Base-by-base conservation (phyloP, 2,888 invertebrate species). In the Nezara viridula region DNA sequence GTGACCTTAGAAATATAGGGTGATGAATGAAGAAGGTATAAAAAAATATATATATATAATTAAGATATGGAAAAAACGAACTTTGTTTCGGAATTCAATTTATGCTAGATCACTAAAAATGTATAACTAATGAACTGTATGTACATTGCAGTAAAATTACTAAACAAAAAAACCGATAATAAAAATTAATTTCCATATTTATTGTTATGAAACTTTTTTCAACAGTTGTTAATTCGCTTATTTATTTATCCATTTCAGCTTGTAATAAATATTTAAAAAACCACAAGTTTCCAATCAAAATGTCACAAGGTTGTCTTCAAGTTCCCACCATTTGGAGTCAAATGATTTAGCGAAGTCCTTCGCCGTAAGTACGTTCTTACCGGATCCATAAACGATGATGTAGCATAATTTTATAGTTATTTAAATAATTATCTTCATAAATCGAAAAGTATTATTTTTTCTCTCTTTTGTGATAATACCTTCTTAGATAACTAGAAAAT, bases 251-350 rank as follows among this genome's bases (percentile, higher is more conserved):
- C 27, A 27, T 32, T 9, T 27, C 14, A n/a, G 4, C 9, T n/a
- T 27, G 14, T 14, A 16, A 32, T 73, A 37, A 44, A 7, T 32
- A 73, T 37, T 73, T 73, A 37, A 73, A 73, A 37, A 73, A 73
- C 66, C 66, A 32, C 66, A 73, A 73, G 37, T 19, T 73, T 73
- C 60, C 66, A 73, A 73, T 73, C 32, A 37, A 37, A 73, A 37
- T 37, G 9, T 19, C 37, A 32, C 32, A 2, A 60, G 27, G 60
- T 10, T 2, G 19, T 73, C 37, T 73, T 73, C 24, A 37, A 7
- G n/a, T 32, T 37, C 9, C 37, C 60, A 60, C 16, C 4, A 73
- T 66, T 66, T 66, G n/a, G 32, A 27, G 16, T 21, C 16, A 0
- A 32, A 32, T 73, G 32, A 73, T 60, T 60, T 60, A 60, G 3